Base-by-base conservation (phyloP, 2,888 invertebrate species). In the Shargacucullia verbasci region DNA sequence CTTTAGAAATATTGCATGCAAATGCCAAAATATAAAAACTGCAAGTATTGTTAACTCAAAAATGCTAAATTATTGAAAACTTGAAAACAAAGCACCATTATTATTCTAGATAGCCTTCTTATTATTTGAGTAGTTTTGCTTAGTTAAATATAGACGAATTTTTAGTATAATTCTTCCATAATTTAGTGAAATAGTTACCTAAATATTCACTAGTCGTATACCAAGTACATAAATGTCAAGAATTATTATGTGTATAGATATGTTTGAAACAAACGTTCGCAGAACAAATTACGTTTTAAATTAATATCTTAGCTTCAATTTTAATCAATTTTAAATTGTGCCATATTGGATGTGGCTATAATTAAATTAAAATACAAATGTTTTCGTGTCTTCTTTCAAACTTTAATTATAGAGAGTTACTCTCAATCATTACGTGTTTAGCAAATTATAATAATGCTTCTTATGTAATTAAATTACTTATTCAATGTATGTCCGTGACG, bases 381-480 rank as follows among this genome's bases (percentile, higher is more conserved):
- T 47, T 57, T 74, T 70, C 46, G 56, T 74, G 52, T 73, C 58
- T 55, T 60, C 37, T 57, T 60, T 59, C 44, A 53, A 59, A 44
- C 38, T 57, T 55, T 45, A 62, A 59, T 68, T 70, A 55, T 64
- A 48, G 69, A 77, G 80, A 74, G 73, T 54, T 69, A 70, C 73
- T 76, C 72, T 80, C 76, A 56, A 43, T 41, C 47, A 59, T 49
- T 59, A 52, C 43, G 46, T 72, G 58, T 72, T 80, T 76, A 73
- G 73, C 60, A 67, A 59, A 53, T 52, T 49, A 53, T 49, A 69
- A 39, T 59, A 77, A 65, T 65, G 60, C 78, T 81, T 81, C 73
- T 80, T 75, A 76, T 78, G 81, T 82, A 81, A 80, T 82, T 61
- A 77, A 79, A 78, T 79, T 84, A 82, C 79, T 75, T 72, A 76